Percentiles rank a stretch among this genome's conserved stretches.
Conservation (phyloP, 2,113 vertebrate genomes). For the Panthera leo region DNA sequence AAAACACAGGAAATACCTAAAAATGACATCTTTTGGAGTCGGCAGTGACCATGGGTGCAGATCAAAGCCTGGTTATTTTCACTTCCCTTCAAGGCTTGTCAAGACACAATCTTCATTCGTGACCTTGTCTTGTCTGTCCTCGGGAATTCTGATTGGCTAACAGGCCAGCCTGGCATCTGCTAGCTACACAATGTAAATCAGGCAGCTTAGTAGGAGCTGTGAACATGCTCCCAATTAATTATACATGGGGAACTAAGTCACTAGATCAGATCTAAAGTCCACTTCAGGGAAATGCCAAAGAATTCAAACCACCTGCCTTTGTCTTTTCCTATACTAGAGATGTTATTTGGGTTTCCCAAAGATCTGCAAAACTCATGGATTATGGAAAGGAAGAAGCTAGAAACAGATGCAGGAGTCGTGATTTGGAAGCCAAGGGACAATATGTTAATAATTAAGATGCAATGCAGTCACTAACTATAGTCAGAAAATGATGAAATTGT, state of each 20-base stretch:
- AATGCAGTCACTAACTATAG: background rate
- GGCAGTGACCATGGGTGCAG: constrained; percentile 65
- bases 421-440: background rate
- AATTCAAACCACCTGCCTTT: background rate
- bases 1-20: constrained; percentile 83
- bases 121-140: constrained; percentile 62
- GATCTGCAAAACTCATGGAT: constrained; percentile 4
- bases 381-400: constrained; percentile 28
- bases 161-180: constrained; percentile 27
- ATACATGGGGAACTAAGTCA: constrained; percentile 30
- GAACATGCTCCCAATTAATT: constrained; percentile 55
- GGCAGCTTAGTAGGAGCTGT: constrained; percentile 54
- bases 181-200: constrained; percentile 58
- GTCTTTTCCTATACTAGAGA: constrained; percentile 6
- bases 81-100: constrained; percentile 69
- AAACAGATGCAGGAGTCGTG: background rate
- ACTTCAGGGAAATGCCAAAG: constrained; percentile 38
- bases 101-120: constrained; percentile 64
- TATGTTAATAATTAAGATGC: constrained; percentile 34
- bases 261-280: background rate
- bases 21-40: constrained; percentile 72
- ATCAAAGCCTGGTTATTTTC: constrained; percentile 72
- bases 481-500: background rate
- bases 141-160: constrained; percentile 59
- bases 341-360: constrained; percentile 8